phyloP scores from a whole-genome alignment of 1,140 invertebrate species.

The Drosophila azteca region DNA sequence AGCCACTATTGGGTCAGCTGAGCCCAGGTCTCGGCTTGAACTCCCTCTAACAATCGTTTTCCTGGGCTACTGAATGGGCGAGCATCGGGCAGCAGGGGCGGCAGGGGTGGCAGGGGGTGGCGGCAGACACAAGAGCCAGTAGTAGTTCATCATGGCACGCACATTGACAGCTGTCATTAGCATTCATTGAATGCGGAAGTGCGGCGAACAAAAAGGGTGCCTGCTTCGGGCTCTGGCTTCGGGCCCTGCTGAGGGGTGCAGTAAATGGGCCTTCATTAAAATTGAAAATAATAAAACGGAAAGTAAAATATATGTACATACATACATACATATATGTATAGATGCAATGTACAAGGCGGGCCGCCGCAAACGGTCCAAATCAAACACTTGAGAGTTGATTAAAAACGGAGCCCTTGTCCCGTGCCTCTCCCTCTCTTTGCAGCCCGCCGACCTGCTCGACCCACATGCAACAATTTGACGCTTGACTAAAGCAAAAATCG shows the following conservation, averaged over 20 bases:
- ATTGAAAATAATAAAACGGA: conserved; percentile 79
- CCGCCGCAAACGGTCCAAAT: conserved; percentile 67
- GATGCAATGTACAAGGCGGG: conserved; percentile 28
- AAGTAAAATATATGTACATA: conserved; percentile 56
- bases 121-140: neutral
- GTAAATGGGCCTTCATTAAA: conserved; percentile 77
- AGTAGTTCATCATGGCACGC: conserved; percentile 73
- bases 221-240: neutral
- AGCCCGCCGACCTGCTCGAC: conserved; percentile 12
- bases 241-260: conserved; percentile 40
- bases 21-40: too few species aligned
- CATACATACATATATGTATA: conserved; percentile 1
- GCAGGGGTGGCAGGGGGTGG: too few species aligned
- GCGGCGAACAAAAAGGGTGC: conserved; percentile 37
- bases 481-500: conserved; percentile 65
- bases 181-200: conserved; percentile 74
- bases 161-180: conserved; percentile 79
- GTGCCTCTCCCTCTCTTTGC: neutral
- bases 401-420: conserved; percentile 47
- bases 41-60: too few species aligned
- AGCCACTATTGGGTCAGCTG: too few species aligned
- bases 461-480: conserved; percentile 80
- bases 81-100: conserved; percentile 8
- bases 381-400: conserved; percentile 79
- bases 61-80: too few species aligned